A percentile compares a stretch with the other conserved stretches of the same genome.
These are phyloP conservation scores for Ceratina australensis DNA, from an alignment of 1,140 invertebrate species.

Conservation along the genomic window DNA sequence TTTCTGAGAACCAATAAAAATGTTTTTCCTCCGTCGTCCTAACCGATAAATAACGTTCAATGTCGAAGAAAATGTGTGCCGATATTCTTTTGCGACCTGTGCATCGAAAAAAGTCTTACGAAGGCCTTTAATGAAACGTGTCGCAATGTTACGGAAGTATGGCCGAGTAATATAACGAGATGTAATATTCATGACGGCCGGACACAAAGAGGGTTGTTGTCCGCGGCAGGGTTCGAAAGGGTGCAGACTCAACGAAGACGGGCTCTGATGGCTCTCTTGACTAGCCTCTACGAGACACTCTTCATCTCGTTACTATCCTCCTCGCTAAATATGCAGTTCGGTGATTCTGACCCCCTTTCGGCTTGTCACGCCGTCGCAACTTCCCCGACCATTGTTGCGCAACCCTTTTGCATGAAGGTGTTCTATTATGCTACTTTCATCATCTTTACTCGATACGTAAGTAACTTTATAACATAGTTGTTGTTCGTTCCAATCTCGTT, in stretches of 20 bases:
- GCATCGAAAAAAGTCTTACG: not conserved
- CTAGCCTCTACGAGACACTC: slow-evolving; percentile 52
- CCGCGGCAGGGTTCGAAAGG: slow-evolving; percentile 20
- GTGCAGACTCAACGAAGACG: slow-evolving; percentile 27
- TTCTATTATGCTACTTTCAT: not conserved
- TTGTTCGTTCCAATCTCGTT: too few species aligned
- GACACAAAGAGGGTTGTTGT: slow-evolving; percentile 49
- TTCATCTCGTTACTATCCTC: slow-evolving; percentile 55
- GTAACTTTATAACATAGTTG: too few species aligned
- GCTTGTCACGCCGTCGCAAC: not conserved
- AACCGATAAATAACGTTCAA: too few species aligned
- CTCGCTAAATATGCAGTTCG: slow-evolving; percentile 63
- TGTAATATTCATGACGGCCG: slow-evolving; percentile 65
- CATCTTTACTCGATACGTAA: too few species aligned
- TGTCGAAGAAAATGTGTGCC: too few species aligned
- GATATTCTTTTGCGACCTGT: not conserved
- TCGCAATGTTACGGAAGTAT: slow-evolving; percentile 23
- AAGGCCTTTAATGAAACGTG: not conserved
- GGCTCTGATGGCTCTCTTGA: slow-evolving; percentile 52
- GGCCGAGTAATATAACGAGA: slow-evolving; percentile 52
- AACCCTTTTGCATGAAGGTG: not conserved
- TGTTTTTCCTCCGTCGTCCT: too few species aligned
- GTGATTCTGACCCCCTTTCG: slow-evolving; percentile 33
- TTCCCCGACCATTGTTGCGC: not conserved
- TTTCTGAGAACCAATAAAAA: too few species aligned